These are phyloP conservation scores for Tridacna gigas DNA, from an alignment of 2,888 invertebrate genomes.

Conservation along the genomic window DNA sequence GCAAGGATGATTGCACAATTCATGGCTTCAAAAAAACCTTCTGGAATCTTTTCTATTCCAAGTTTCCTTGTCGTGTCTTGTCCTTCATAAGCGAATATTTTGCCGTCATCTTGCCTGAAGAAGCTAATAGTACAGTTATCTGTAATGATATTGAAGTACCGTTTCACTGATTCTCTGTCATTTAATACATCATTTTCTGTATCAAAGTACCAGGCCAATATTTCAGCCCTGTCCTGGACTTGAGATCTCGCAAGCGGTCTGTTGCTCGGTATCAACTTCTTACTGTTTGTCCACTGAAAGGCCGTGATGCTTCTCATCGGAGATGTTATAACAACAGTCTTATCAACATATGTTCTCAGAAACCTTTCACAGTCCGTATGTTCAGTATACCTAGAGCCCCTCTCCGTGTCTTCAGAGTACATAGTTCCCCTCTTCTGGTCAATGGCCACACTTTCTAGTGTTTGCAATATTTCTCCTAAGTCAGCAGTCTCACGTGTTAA, in stretches of 20 bases:
- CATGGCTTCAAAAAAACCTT: slow-evolving; percentile 27
- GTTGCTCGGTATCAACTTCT: background rate
- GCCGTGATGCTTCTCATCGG: background rate
- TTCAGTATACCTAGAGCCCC: background rate
- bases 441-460: background rate
- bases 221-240: slow-evolving; percentile 33
- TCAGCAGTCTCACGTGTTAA: background rate
- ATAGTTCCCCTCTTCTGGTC: background rate
- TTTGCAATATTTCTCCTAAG: background rate
- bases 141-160: slow-evolving; percentile 15
- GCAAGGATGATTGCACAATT: slow-evolving; percentile 15
- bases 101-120: background rate
- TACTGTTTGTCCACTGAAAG: slow-evolving; percentile 4
- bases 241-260: background rate
- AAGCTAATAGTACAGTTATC: background rate
- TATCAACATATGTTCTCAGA: background rate
- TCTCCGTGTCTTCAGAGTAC: background rate
- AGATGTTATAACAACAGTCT: background rate
- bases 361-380: slow-evolving; percentile 7
- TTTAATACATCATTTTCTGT: background rate
- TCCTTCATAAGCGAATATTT: background rate
- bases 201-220: slow-evolving; percentile 30
- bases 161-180: background rate
- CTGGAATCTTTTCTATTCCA: slow-evolving; percentile 16
- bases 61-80: background rate